A percentile compares a stretch with the other conserved stretches of the same genome.
Conservation (phyloP, 2,797 vertebrate genomes). For the Labeo calbasu region DNA sequence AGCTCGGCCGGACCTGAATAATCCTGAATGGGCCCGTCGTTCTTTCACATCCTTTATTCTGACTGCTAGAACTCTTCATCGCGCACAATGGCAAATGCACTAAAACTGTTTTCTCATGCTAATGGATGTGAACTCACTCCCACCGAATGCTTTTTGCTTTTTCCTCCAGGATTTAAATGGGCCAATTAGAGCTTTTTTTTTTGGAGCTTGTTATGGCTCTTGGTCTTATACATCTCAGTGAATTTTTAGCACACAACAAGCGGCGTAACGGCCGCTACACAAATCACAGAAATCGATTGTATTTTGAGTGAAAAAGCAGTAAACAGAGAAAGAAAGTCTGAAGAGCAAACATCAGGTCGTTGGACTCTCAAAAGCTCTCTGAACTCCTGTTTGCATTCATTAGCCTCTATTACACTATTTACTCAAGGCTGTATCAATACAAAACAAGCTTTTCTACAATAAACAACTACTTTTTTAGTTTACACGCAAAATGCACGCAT, state of each 20-base stretch:
- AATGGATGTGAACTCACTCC: slow-evolving; percentile 84
- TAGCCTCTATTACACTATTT: slow-evolving; percentile 21
- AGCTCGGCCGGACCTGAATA: slow-evolving; percentile 80
- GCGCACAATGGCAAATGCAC: slow-evolving; percentile 90
- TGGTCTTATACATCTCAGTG: slow-evolving; percentile 46
- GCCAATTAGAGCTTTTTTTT: slow-evolving; percentile 64
- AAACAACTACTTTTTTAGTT: no score
- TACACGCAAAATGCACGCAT: no score
- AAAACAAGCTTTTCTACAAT: background rate
- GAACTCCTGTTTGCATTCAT: slow-evolving; percentile 57
- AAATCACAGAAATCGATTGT: slow-evolving; percentile 53
- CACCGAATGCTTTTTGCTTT: slow-evolving; percentile 72
- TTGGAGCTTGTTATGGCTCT: slow-evolving; percentile 45
- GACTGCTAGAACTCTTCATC: slow-evolving; percentile 90
- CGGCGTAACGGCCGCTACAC: slow-evolving; percentile 37
- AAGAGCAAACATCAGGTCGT: slow-evolving; percentile 78
- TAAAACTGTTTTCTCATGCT: slow-evolving; percentile 96
- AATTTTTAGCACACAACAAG: background rate
- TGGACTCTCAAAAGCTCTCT: slow-evolving; percentile 57
- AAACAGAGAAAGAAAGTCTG: slow-evolving; percentile 78
- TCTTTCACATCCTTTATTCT: slow-evolving; percentile 83
- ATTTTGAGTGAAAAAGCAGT: slow-evolving; percentile 74
- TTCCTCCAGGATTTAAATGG: slow-evolving; percentile 66
- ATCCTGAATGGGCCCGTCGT: slow-evolving; percentile 84
- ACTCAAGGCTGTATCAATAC: background rate